Percentiles rank a stretch among this genome's conserved stretches.
Conservation (phyloP, 2,888 invertebrate genomes). For the Luperina testacea region DNA sequence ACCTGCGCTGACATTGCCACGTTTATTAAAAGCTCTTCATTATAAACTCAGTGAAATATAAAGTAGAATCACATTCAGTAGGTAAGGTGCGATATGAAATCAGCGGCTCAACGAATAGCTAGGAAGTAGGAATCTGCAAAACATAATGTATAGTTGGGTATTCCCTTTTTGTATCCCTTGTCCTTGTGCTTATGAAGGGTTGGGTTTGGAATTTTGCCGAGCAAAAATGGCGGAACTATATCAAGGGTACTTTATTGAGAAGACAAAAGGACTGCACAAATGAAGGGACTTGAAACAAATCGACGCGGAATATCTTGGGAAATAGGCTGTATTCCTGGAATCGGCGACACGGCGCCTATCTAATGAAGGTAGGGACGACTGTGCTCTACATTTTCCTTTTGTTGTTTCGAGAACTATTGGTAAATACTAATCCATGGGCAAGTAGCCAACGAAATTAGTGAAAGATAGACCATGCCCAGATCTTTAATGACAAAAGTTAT, state of each 20-base stretch:
- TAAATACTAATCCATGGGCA: neutral
- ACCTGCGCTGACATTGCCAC: slow-evolving; percentile 11
- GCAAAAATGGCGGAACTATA: slow-evolving; percentile 30
- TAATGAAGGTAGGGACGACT: neutral
- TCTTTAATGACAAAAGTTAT: slow-evolving; percentile 32
- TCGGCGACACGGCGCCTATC: neutral
- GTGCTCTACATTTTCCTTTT: neutral
- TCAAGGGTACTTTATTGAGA: slow-evolving; percentile 29
- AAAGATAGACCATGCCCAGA: slow-evolving; percentile 9
- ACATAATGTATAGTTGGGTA: neutral
- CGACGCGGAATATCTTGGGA: slow-evolving; percentile 15
- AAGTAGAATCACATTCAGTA: neutral
- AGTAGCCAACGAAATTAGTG: slow-evolving; percentile 2
- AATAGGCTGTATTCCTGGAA: neutral
- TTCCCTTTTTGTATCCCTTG: slow-evolving; percentile 3
- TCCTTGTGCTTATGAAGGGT: slow-evolving; percentile 8
- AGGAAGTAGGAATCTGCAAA: neutral
- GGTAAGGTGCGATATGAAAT: neutral
- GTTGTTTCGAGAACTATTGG: neutral
- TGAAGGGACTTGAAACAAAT: slow-evolving; percentile 15
- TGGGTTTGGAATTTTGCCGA: neutral
- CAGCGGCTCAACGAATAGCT: neutral
- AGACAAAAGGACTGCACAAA: slow-evolving; percentile 14
- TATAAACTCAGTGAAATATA: slow-evolving; percentile 2
- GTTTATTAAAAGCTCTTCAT: slow-evolving; percentile 8